A percentile compares a stretch with the other conserved stretches of the same genome.
These are phyloP conservation scores for Seriola dumerili DNA, from an alignment of 2,113 vertebrate species.

Conservation along the genomic window DNA sequence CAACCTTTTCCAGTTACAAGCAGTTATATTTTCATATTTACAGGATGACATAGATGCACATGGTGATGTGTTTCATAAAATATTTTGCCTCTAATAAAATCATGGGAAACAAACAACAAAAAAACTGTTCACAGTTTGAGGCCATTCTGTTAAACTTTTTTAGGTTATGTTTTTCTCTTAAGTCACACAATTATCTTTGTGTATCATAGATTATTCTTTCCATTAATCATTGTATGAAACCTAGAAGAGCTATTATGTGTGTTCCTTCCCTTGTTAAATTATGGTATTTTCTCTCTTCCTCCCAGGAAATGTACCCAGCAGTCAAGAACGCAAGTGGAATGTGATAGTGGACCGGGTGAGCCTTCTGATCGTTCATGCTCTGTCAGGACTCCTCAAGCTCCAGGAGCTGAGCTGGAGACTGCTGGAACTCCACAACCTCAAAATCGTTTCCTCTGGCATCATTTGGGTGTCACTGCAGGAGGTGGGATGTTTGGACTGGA, in stretches of 20 bases:
- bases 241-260: background rate
- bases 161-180: too few species aligned
- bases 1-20: too few species aligned
- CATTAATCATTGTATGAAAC: background rate
- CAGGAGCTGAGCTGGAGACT: slow-evolving; percentile 83
- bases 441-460: slow-evolving; percentile 80
- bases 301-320: slow-evolving; percentile 58
- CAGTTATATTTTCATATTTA: too few species aligned
- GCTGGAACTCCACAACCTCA: slow-evolving; percentile 86
- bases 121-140: too few species aligned
- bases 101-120: too few species aligned
- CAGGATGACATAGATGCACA: too few species aligned
- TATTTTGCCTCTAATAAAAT: too few species aligned
- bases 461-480: slow-evolving; percentile 85
- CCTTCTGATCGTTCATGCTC: slow-evolving; percentile 76
- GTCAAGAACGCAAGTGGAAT: slow-evolving; percentile 73
- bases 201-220: background rate
- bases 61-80: too few species aligned
- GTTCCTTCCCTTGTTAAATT: too few species aligned
- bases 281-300: background rate
- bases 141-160: too few species aligned
- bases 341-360: slow-evolving; percentile 78
- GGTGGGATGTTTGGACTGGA: slow-evolving; percentile 62
- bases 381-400: slow-evolving; percentile 65
- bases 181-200: background rate